A percentile compares a stretch with the other conserved stretches of the same genome.
phyloP scores from a whole-genome alignment of 2,797 vertebrate species.

The Ctenochaetus hawaiiensis region DNA sequence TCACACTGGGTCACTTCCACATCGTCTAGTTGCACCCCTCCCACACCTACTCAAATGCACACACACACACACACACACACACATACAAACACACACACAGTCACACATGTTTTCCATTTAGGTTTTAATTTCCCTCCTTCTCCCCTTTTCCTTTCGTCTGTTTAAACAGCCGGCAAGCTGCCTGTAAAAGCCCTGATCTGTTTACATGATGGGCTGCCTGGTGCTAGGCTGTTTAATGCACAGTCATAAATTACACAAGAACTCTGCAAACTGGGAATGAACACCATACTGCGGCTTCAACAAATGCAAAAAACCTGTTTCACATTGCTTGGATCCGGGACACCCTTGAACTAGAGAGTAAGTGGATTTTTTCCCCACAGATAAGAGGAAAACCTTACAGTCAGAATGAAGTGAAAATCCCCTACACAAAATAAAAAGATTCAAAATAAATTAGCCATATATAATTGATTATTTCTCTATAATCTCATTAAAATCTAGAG shows the following conservation, averaged over 20 bases:
- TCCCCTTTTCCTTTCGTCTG: conserved; percentile 90
- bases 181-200: conserved; percentile 82
- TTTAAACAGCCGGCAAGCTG: conserved; percentile 82
- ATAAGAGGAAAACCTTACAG: conserved; percentile 23
- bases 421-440: neutral
- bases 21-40: conserved; percentile 82
- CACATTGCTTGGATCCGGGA: conserved; percentile 58
- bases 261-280: conserved; percentile 76
- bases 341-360: conserved; percentile 47
- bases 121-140: conserved; percentile 91
- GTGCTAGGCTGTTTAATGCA: conserved; percentile 83
- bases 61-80: neutral
- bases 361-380: conserved; percentile 14
- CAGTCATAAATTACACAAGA: conserved; percentile 82
- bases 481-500: conserved; percentile 30
- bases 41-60: conserved; percentile 8
- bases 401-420: neutral
- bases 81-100: conserved; percentile 19
- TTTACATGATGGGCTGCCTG: conserved; percentile 83
- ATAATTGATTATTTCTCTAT: conserved; percentile 32
- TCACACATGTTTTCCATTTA: conserved; percentile 88
- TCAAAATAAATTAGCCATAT: conserved; percentile 23
- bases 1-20: conserved; percentile 90
- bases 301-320: conserved; percentile 77
- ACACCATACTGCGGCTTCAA: conserved; percentile 69